Conservation (phyloP, 2,797 vertebrate genomes). For the Brachyrhaphis roseni region DNA sequence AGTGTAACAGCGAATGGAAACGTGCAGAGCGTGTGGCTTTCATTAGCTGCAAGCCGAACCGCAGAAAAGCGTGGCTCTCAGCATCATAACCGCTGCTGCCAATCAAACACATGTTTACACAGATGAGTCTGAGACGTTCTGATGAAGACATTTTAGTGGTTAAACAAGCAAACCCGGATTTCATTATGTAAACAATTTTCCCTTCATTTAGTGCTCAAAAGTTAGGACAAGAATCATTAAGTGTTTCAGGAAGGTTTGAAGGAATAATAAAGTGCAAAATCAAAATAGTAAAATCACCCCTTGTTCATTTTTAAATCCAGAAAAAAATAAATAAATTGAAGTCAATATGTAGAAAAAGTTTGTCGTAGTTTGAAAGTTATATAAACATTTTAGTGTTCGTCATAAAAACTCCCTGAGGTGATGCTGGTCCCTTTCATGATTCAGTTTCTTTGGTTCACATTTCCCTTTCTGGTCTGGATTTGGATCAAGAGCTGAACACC, state of each 20-base stretch:
- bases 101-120: slow-evolving; percentile 58
- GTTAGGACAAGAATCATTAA: background rate
- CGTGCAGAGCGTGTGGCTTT: slow-evolving; percentile 73
- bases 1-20: slow-evolving; percentile 68
- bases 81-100: slow-evolving; percentile 48
- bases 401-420: slow-evolving; percentile 24
- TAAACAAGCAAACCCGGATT: slow-evolving; percentile 33
- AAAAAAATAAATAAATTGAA: background rate
- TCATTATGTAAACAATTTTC: slow-evolving; percentile 31
- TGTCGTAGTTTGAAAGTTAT: background rate
- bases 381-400: slow-evolving; percentile 1
- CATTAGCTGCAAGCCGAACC: slow-evolving; percentile 66
- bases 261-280: slow-evolving; percentile 29
- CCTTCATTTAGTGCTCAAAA: slow-evolving; percentile 53
- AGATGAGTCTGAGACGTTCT: slow-evolving; percentile 35
- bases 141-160: slow-evolving; percentile 36
- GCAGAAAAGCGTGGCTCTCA: slow-evolving; percentile 48
- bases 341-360: background rate
- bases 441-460: slow-evolving; percentile 43
- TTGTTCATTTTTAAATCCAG: background rate
- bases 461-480: slow-evolving; percentile 31
- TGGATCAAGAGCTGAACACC: slow-evolving; percentile 71
- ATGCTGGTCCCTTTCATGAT: slow-evolving; percentile 7
- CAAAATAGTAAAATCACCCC: background rate
- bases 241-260: background rate